Evolutionary conservation across 2,888 invertebrate genomes (phyloP).

Genomic region (Diploptera punctata): DNA sequence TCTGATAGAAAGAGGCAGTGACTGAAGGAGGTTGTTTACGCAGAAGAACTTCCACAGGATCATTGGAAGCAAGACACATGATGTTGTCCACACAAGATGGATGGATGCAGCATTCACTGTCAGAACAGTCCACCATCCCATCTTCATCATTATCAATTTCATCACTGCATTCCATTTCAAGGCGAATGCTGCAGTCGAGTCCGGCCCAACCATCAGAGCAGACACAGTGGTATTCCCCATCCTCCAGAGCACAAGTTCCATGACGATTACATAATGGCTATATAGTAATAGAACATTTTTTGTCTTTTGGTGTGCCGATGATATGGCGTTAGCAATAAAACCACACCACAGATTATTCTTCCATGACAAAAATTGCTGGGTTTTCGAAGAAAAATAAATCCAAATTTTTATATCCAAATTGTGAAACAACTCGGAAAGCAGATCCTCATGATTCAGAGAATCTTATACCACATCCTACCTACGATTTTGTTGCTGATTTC

Average conservation of each 20-base stretch:
- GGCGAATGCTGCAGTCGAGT: conserved; percentile 90
- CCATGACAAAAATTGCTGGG: too few relatives aligned
- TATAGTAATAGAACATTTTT: too few relatives aligned
- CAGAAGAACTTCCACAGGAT: conserved; percentile 95
- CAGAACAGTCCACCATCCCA: conserved; percentile 95
- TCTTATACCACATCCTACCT: too few relatives aligned
- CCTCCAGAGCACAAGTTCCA: conserved; percentile 90
- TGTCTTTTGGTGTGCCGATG: too few relatives aligned
- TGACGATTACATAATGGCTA: conserved; percentile 93
- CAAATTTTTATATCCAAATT: too few relatives aligned
- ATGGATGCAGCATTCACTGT: conserved; percentile 96
- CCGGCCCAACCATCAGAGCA: conserved; percentile 96
- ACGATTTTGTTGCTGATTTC: too few relatives aligned
- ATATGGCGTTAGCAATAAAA: too few relatives aligned
- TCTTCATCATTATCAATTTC: conserved; percentile 97
- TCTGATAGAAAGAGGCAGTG: conserved; percentile 96
- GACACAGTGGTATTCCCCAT: conserved; percentile 90
- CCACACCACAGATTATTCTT: too few relatives aligned
- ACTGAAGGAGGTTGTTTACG: conserved; percentile 96
- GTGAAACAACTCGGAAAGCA: too few relatives aligned
- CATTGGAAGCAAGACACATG: conserved; percentile 95
- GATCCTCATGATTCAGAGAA: too few relatives aligned
- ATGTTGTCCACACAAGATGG: conserved; percentile 87
- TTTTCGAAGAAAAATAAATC: too few relatives aligned
- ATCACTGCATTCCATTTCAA: conserved; percentile 95